These are phyloP conservation scores for Troilus luridus DNA, from an alignment of 2,888 invertebrate genomes.

Conservation along the genomic window DNA sequence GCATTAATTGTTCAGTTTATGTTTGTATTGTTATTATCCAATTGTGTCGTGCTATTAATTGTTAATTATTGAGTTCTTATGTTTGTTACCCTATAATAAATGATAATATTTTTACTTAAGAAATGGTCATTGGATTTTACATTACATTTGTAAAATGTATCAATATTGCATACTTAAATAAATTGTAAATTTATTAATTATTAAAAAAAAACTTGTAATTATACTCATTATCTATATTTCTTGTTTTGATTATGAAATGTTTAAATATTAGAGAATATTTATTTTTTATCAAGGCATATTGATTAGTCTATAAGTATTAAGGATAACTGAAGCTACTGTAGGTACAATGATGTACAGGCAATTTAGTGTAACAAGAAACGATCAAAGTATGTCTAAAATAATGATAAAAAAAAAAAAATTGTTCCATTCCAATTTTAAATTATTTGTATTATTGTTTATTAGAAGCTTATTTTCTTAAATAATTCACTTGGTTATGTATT, in stretches of 20 bases:
- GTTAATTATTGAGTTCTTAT: background rate
- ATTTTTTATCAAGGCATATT: slow-evolving; percentile 21
- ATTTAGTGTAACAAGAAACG: background rate
- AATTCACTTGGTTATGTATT: background rate
- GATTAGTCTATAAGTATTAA: slow-evolving; percentile 12
- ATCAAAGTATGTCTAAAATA: background rate
- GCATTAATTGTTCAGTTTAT: background rate
- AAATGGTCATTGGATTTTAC: background rate
- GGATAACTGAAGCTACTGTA: background rate
- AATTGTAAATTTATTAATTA: background rate
- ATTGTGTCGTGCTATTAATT: slow-evolving; percentile 9
- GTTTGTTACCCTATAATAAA: slow-evolving; percentile 11
- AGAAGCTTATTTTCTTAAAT: background rate
- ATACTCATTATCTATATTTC: slow-evolving; percentile 5
- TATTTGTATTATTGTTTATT: slow-evolving; percentile 2
- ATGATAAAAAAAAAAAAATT: background rate
- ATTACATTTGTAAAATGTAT: slow-evolving; percentile 24
- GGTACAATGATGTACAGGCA: background rate
- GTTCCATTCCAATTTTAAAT: slow-evolving; percentile 9
- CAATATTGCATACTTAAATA: background rate
- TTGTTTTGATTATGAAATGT: slow-evolving; percentile 25
- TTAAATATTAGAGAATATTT: slow-evolving; percentile 20
- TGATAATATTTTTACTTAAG: background rate
- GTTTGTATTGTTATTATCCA: background rate
- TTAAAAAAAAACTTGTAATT: background rate